Evolutionary conservation across 2,113 vertebrate genomes (phyloP), one percentile per base, ranked within the genome.

Genomic region (Nothobranchius kuhntae): DNA sequence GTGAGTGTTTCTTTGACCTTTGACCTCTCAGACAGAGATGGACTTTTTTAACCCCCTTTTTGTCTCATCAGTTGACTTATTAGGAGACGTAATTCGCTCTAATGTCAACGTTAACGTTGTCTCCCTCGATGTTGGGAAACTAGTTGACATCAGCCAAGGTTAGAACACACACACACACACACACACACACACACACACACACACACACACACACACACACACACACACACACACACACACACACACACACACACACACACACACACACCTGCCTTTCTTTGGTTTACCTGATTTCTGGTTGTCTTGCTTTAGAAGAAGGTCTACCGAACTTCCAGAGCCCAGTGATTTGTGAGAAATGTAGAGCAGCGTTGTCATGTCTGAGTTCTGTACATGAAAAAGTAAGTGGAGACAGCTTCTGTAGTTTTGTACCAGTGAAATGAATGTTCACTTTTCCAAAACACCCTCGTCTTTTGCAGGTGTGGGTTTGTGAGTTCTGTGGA

Each of bases 401-500:
- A 72, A 90, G 91, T 82, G 0, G 0, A 10, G 1, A 12, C 50
- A 3, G 9, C 12, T 45, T 45, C 12, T 10, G 9, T 45, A 4
- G 13, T 11, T 45, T 45, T 2, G 9, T 40, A 9, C 6, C 9
- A 9, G 7, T 40, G 3, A 6, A 6, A 40, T 9, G 2, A 30
- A 40, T 9, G 9, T 7, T 40, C 38, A 40, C 4, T 5, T 4
- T 8, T 40, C 38, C 38, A 40, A 40, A 40, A 4, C 2, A 26
- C 5, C 7, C 7, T 11, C 40, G 13, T 42, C 13, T 26, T 10
- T 15, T 24, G 4, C 68, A 92, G 92, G 65, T 85, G n/a, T 93
- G 90, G 91, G n/a, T 48, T 6, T 93, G 92, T 53, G 92, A 93
- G 82, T 93, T 93, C 74, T 93, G 92, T 7, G 73, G 83, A 0